Base-by-base conservation (phyloP, 2,113 vertebrate genomes). In the Rhinolophus ferrumequinum region DNA sequence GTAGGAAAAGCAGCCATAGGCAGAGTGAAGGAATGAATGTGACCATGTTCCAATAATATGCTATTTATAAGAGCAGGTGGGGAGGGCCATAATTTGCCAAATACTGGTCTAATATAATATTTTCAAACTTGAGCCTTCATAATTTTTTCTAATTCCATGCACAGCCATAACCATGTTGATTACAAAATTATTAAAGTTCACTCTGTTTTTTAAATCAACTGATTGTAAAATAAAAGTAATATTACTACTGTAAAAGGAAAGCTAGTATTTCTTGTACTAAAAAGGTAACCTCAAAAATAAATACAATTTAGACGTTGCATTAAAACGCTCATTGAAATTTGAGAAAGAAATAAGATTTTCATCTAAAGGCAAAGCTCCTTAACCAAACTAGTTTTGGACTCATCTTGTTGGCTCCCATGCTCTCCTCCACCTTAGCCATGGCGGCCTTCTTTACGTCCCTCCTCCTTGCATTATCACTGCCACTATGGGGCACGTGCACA, bases 181-280 rank as follows among this genome's bases (percentile, higher is more conserved):
- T 85, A 35, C 26, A 75, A 92, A 84, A 89, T 75, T 41, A 77
- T 50, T 86, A 70, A 86, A 58, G 22, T 70, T 73, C 41, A 70
- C 8, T 64, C 30, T 72, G 41, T 76, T 73, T 73, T 84, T 88
- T 79, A 75, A 94, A 54, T 84, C 38, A 88, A 58, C 82, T 41
- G 24, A 76, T 85, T 38, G 13, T 64, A 30, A 93, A 70, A 80
- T 76, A 85, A 92, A 96, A 85, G 82, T 52, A 26, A 76, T 73
- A 73, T 50, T 73, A 56, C 1, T 67, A n/a, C 19, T 16, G 12
- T 54, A 79, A 38, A 79, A 93, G 21, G 28, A 72, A 95, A 91
- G 41, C 4, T 52, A 87, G 41, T 82, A 88, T 70, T 92, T 12
- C 19, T n/a, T 47, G 5, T 80, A 72, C 47, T 64, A 64, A 73